Base-by-base conservation (phyloP, 2,797 vertebrate species). In the Pygocentrus nattereri region DNA sequence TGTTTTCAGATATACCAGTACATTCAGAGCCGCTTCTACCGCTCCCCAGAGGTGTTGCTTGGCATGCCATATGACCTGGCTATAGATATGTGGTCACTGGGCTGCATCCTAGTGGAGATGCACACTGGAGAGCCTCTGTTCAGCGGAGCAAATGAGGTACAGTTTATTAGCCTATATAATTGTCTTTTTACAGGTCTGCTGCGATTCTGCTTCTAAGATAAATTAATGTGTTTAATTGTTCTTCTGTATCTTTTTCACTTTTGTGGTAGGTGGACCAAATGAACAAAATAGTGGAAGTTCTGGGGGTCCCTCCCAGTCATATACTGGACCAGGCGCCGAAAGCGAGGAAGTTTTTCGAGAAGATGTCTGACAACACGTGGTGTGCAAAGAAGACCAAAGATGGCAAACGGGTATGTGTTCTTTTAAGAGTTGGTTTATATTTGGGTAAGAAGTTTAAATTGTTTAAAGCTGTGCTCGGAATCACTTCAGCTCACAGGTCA, bases 311-410 rank as follows among this genome's bases (percentile, higher is more conserved):
- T 77, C 96, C 98, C 90, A 96, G 95, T 95, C 98, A 99, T 91
- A 99, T 99, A 93, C 96, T 99, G 93, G 98, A 99, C 94, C 97
- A 99, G 95, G 98, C 98, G 93, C 98, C 98, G 90, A 99, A 99
- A 97, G 97, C 98, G 94, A 97, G 97, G 90, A 99, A 99, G 95
- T 99, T 99, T 94, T 99, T 99, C 92, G 98, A 99, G 94, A 99
- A 99, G 93, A 93, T 97, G 94, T 97, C 98, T 61, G 98, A 99
- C 92, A 96, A 97, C 95, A 96, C 96, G 92, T 99, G 98, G 98
- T 98, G 97, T 94, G 97, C 98, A 91, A 99, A 99, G 96, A 99
- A 99, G 98, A 99, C 98, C 97, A 99, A 99, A 99, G 98, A 99
- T 96, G 98, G 98, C 91, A 99, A 99, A 97, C 96, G 97, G 97